These are phyloP conservation scores for Mesitornis unicolor DNA, from an alignment of 2,113 vertebrate genomes.

Conservation along the genomic window DNA sequence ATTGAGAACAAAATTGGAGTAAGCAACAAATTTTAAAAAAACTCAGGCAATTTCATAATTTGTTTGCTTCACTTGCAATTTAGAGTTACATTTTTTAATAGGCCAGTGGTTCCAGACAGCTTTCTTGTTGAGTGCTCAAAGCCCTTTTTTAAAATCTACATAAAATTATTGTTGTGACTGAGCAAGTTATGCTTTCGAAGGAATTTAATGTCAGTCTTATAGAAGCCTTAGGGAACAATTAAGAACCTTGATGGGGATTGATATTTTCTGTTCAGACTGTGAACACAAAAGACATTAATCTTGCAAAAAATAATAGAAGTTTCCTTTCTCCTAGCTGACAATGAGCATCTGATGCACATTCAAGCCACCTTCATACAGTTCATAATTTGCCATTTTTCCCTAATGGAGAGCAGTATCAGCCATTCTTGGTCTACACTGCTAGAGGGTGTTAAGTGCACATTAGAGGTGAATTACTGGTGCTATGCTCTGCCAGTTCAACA, in stretches of 20 bases:
- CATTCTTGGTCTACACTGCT: background rate
- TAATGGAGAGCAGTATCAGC: background rate
- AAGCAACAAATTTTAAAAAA: background rate
- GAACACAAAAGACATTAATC: background rate
- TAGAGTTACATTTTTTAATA: background rate
- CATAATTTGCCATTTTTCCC: background rate
- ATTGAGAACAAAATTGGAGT: background rate
- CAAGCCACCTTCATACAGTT: background rate
- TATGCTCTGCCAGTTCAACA: background rate
- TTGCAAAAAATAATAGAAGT: background rate
- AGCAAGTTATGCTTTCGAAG: background rate
- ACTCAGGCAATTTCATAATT: background rate
- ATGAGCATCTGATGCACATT: background rate
- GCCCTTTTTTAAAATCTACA: background rate
- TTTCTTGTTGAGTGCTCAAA: background rate
- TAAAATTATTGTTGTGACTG: background rate
- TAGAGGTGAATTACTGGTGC: background rate
- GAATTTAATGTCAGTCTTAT: background rate
- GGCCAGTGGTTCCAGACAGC: background rate
- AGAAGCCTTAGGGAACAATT: background rate
- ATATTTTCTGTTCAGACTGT: background rate
- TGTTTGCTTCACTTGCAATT: background rate
- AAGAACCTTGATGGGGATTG: background rate
- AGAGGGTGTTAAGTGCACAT: background rate
- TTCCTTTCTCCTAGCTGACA: background rate